Evolutionary conservation across 23 tunicate genomes (phyloP).

Genomic region (Styela plicata): DNA sequence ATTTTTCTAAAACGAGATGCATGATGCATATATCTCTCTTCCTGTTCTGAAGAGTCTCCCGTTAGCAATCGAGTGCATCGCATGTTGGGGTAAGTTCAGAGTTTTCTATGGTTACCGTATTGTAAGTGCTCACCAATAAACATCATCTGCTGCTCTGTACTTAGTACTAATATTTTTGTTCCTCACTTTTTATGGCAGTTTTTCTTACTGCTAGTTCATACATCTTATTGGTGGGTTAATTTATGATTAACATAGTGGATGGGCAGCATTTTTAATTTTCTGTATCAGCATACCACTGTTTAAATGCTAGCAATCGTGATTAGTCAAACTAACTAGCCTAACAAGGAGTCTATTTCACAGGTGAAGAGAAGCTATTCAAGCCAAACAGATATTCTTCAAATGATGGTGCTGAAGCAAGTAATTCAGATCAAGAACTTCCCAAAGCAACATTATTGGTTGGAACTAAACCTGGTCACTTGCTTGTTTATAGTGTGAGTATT

Average conservation of each 20-base stretch:
- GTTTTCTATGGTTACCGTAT: background rate
- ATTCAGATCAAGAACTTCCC: slow-evolving; percentile 3
- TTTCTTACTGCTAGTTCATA: too few species aligned
- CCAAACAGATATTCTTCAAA: background rate
- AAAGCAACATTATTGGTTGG: slow-evolving; percentile 75
- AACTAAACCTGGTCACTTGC: slow-evolving; percentile 82
- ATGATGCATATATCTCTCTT: slow-evolving; percentile 53
- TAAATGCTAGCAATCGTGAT: too few species aligned
- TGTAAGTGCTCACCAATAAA: too few species aligned
- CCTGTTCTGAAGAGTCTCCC: slow-evolving; percentile 61
- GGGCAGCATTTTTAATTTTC: too few species aligned
- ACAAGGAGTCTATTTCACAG: too few species aligned
- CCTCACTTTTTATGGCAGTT: too few species aligned
- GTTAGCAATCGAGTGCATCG: slow-evolving; percentile 53
- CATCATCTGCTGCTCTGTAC: too few species aligned
- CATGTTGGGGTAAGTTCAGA: slow-evolving; percentile 60
- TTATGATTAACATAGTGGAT: too few species aligned
- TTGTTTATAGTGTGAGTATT: slow-evolving; percentile 59
- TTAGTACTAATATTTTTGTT: too few species aligned
- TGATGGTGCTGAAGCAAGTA: background rate
- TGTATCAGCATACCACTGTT: too few species aligned
- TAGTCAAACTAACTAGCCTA: too few species aligned
- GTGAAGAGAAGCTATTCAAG: background rate
- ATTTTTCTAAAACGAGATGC: slow-evolving; percentile 55
- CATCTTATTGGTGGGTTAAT: too few species aligned